Conservation (phyloP, 35 echinoderm and acorn worm genomes). For the Apostichopus californicus region DNA sequence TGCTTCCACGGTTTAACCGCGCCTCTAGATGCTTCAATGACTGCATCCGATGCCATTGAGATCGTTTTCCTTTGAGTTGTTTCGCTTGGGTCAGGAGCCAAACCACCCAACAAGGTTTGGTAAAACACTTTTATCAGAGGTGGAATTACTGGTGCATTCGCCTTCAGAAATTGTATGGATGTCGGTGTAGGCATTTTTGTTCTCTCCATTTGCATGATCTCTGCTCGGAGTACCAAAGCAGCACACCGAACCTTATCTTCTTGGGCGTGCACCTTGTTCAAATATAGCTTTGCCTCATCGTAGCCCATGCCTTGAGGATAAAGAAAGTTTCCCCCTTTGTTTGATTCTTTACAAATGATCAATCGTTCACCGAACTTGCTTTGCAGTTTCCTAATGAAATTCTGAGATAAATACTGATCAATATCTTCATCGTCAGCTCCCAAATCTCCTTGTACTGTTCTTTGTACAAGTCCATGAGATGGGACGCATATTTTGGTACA, state of each 20-base stretch:
- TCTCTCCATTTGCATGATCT: conserved; percentile 55
- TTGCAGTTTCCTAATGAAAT: conserved; percentile 48
- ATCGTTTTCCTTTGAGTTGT: conserved; percentile 38
- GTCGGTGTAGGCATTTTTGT: conserved; percentile 64
- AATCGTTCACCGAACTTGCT: conserved; percentile 61
- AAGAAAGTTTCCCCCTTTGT: conserved; percentile 64
- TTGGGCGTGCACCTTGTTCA: too few species aligned
- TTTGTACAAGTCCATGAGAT: conserved; percentile 58
- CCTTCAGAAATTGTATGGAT: conserved; percentile 70
- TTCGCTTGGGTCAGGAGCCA: conserved; percentile 50
- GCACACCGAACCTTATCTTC: too few species aligned
- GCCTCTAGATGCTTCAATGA: conserved; percentile 40
- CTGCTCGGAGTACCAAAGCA: conserved; percentile 52
- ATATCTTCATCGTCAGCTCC: conserved; percentile 53
- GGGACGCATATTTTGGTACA: conserved; percentile 42
- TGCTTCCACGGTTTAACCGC: conserved; percentile 70
- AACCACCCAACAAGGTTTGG: conserved; percentile 59
- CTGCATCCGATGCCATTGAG: conserved; percentile 66
- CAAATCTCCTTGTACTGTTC: conserved; percentile 53
- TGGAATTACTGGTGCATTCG: conserved; percentile 56
- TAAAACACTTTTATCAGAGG: conserved; percentile 50
- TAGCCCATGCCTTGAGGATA: conserved; percentile 55
- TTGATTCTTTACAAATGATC: conserved; percentile 55
- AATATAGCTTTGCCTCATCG: neutral
- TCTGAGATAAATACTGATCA: conserved; percentile 60